A percentile compares a stretch with the other conserved stretches of the same genome.
phyloP scores from a whole-genome alignment of 2,113 vertebrate species.

The Antennarius striatus region DNA sequence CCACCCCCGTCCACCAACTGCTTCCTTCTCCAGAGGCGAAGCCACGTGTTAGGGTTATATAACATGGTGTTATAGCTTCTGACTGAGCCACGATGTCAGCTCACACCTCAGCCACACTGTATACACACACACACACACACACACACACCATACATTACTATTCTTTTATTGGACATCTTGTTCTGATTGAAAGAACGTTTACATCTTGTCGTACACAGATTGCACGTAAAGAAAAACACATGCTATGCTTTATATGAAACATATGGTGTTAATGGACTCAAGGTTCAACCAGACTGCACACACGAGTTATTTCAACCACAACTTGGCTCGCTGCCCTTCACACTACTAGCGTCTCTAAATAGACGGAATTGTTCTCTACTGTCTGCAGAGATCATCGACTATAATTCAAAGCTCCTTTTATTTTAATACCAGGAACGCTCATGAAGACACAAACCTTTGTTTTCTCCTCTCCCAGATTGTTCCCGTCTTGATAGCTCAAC shows the following conservation, averaged over 20 bases:
- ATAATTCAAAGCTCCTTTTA: conserved; percentile 35
- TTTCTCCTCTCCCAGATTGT: not conserved
- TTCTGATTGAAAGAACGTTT: not conserved
- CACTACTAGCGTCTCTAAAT: conserved; percentile 41
- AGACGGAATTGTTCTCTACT: conserved; percentile 37
- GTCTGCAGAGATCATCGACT: conserved; percentile 43
- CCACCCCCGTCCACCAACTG: not conserved
- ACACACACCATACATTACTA: conserved; percentile 12
- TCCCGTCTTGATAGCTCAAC: not conserved
- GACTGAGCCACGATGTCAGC: conserved; percentile 47
- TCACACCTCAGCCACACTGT: conserved; percentile 39
- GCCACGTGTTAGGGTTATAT: conserved; percentile 62
- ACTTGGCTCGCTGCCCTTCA: conserved; percentile 47
- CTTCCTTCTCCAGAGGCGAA: conserved; percentile 36
- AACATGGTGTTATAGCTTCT: conserved; percentile 61
- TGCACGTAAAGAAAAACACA: conserved; percentile 10
- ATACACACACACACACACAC: conserved; percentile 15
- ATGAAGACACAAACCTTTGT: conserved; percentile 14
- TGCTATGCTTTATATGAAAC: conserved; percentile 8
- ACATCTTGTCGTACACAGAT: not conserved
- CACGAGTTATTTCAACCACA: conserved; percentile 50
- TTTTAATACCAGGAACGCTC: conserved; percentile 35
- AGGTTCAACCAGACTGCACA: conserved; percentile 25
- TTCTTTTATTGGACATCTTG: not conserved
- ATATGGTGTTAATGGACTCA: conserved; percentile 20